Conservation (phyloP, 2,888 invertebrate genomes). For the Physocephala rufipes region DNA sequence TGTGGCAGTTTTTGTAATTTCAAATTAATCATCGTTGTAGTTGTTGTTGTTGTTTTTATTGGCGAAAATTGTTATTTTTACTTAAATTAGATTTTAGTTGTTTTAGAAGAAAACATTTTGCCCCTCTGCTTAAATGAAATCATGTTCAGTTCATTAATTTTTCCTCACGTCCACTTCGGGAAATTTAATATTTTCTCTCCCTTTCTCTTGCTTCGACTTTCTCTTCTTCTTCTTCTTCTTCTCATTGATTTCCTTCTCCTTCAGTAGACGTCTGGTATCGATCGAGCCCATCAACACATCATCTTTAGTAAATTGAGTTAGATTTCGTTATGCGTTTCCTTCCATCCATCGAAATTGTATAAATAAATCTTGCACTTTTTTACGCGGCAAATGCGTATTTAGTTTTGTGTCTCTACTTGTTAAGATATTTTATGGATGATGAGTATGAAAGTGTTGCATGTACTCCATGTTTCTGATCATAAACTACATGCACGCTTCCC, state of each 20-base stretch:
- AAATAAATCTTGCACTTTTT: background rate
- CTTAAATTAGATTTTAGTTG: background rate
- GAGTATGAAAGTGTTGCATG: background rate
- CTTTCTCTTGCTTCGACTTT: background rate
- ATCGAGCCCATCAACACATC: background rate
- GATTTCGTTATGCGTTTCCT: too few species aligned
- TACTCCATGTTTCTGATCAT: conserved; percentile 23
- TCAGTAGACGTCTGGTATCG: conserved; percentile 24
- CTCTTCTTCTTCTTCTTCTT: conserved; percentile 2
- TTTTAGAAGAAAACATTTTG: background rate
- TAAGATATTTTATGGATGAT: background rate
- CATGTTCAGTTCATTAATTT: conserved; percentile 26
- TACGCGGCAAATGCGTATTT: too few species aligned
- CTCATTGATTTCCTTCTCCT: background rate
- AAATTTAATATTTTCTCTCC: background rate
- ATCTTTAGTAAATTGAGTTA: background rate
- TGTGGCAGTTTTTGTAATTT: background rate
- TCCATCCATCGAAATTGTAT: too few species aligned
- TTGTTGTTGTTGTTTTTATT: conserved; percentile 5
- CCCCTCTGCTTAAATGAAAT: conserved; percentile 14
- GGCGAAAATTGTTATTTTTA: background rate
- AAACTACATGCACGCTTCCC: conserved; percentile 33
- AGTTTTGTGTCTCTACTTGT: too few species aligned
- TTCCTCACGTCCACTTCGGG: background rate
- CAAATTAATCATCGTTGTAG: background rate